These are phyloP conservation scores for Ormyrus pomaceus DNA, from an alignment of 2,888 invertebrate genomes.

Conservation along the genomic window DNA sequence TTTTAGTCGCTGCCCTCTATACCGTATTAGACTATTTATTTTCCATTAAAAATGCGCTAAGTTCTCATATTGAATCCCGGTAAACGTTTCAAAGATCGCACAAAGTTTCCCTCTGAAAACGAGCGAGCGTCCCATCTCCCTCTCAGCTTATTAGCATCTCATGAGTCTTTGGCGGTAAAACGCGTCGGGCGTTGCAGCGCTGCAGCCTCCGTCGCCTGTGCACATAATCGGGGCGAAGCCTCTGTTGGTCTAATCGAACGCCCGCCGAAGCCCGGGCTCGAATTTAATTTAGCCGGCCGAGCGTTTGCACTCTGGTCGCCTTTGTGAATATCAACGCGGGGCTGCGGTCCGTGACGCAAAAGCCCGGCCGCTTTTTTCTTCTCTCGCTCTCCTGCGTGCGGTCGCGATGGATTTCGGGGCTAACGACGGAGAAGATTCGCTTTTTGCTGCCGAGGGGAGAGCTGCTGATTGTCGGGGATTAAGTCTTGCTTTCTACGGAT, in stretches of 20 bases:
- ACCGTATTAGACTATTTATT: no score
- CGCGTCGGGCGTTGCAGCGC: conserved; percentile 41
- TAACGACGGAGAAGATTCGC: no score
- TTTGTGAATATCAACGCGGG: conserved; percentile 69
- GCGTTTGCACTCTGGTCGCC: conserved; percentile 45
- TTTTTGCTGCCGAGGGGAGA: no score
- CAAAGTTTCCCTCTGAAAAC: no score
- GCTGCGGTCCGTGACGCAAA: background rate
- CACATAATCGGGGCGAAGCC: conserved; percentile 3
- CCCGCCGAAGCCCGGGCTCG: conserved; percentile 52
- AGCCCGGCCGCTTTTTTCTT: background rate
- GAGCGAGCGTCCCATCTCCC: background rate
- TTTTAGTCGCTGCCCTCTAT: no score
- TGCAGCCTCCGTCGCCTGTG: background rate
- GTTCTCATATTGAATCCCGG: no score
- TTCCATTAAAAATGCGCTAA: no score
- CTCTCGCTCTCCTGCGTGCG: background rate
- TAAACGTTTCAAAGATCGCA: no score
- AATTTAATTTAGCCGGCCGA: conserved; percentile 61
- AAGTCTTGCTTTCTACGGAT: no score
- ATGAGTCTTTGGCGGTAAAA: conserved; percentile 46
- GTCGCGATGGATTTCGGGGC: background rate
- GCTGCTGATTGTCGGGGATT: no score
- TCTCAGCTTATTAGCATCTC: conserved; percentile 43
- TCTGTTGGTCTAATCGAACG: conserved; percentile 60